Evolutionary conservation across 92 coral and sea anemone genomes (phyloP).

Genomic region (Umimayanthus kanabou): DNA sequence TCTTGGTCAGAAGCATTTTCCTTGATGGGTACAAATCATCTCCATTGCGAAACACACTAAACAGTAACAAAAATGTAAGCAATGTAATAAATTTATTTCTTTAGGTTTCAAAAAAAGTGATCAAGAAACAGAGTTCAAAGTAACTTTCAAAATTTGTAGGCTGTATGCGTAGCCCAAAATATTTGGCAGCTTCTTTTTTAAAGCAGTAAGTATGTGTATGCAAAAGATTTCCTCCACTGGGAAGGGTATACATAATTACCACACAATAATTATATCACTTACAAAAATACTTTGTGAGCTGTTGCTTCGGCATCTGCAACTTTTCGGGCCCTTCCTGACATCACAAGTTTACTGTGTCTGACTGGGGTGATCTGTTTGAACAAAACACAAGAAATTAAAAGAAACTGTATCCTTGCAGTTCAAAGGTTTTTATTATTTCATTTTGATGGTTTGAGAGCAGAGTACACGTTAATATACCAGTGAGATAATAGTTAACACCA

Average conservation of each 20-base stretch:
- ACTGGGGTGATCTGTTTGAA: constrained; percentile 32
- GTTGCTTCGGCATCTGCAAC: constrained; percentile 43
- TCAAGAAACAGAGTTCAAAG: not conserved
- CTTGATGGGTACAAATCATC: constrained; percentile 70
- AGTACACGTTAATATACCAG: too few relatives aligned
- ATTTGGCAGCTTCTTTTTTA: too few relatives aligned
- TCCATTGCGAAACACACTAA: constrained; percentile 79
- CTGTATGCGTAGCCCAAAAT: too few relatives aligned
- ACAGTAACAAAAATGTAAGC: not conserved
- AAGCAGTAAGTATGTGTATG: too few relatives aligned
- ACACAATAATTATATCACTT: not conserved
- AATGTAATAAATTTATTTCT: not conserved
- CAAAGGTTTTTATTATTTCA: too few relatives aligned
- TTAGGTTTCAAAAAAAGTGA: not conserved
- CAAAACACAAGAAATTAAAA: not conserved
- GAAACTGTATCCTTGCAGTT: not conserved
- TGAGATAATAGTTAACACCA: too few relatives aligned
- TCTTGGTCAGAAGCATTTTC: constrained; percentile 60
- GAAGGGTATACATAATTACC: too few relatives aligned
- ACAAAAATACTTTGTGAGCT: constrained; percentile 31
- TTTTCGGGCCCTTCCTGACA: constrained; percentile 45
- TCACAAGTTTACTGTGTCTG: constrained; percentile 27
- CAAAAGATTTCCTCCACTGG: too few relatives aligned
- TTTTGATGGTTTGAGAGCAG: too few relatives aligned
- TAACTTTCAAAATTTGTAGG: too few relatives aligned